Percentiles rank a stretch among this genome's conserved stretches.
phyloP scores from a whole-genome alignment of 2,113 vertebrate species.

The Antennarius striatus region DNA sequence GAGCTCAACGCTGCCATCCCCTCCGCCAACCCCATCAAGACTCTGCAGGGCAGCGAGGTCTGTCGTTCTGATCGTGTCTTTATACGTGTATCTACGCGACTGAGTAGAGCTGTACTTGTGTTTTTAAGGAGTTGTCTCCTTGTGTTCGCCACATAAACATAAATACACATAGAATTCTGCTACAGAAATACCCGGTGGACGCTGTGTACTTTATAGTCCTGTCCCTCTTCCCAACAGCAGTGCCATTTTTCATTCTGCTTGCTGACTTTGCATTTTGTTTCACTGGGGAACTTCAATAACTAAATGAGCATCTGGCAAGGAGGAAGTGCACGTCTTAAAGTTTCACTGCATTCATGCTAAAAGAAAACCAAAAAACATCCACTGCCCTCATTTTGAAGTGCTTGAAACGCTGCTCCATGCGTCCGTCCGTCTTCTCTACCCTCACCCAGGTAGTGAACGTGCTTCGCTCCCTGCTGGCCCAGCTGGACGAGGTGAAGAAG shows the following conservation, averaged over 20 bases:
- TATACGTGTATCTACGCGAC: background rate
- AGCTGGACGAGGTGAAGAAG: constrained; percentile 89
- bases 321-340: constrained; percentile 27
- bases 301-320: constrained; percentile 50
- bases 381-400: background rate
- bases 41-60: constrained; percentile 96
- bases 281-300: constrained; percentile 63
- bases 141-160: too few species aligned
- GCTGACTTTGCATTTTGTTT: constrained; percentile 55
- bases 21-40: constrained; percentile 95
- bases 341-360: constrained; percentile 2
- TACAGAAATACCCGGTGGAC: constrained; percentile 36
- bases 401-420: background rate
- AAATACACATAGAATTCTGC: constrained; percentile 4
- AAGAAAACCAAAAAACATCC: background rate
- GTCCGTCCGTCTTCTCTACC: background rate
- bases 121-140: background rate
- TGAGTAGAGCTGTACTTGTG: background rate
- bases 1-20: constrained; percentile 93
- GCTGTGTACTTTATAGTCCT: constrained; percentile 43
- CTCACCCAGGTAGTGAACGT: constrained; percentile 87
- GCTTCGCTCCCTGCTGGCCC: constrained; percentile 84
- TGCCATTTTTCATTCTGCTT: constrained; percentile 63
- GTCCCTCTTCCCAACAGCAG: constrained; percentile 27
- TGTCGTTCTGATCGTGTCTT: background rate